Evolutionary conservation across 30 jellyfish, hydroid and myxozoan species (phyloP).

Genomic region (Turritopsis rubra): DNA sequence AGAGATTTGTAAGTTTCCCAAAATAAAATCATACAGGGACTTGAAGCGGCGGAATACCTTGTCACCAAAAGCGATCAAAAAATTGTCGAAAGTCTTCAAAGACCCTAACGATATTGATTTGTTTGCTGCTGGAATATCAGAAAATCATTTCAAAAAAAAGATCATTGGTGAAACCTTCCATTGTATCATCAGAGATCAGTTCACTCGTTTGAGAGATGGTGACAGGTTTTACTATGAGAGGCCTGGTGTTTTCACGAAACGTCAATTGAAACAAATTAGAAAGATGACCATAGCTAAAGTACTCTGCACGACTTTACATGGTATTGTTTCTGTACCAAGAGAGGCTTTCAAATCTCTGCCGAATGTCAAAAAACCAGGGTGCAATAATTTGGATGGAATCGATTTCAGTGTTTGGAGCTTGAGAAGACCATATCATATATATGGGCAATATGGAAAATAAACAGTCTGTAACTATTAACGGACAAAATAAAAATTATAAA

Average conservation of each 20-base stretch:
- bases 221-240: conserved; percentile 35
- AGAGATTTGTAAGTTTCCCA: not conserved
- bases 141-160: not conserved
- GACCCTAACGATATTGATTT: conserved; percentile 24
- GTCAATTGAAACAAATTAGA: conserved; percentile 9
- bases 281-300: conserved; percentile 8
- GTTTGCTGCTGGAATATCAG: conserved; percentile 29
- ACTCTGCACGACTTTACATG: not conserved
- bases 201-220: conserved; percentile 32
- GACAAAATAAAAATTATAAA: too few species aligned
- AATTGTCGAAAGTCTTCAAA: not conserved
- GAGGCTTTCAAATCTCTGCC: conserved; percentile 1
- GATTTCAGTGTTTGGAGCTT: not conserved
- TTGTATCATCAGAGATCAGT: conserved; percentile 29
- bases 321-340: not conserved
- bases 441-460: not conserved
- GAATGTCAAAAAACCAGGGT: not conserved
- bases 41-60: not conserved
- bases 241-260: conserved; percentile 29
- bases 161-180: conserved; percentile 4
- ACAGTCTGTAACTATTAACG: not conserved
- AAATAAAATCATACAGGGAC: not conserved
- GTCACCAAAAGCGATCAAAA: not conserved
- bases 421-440: not conserved
- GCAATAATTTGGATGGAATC: not conserved